phyloP scores from a whole-genome alignment of 2,113 vertebrate genomes.

The Triplophysa siluroides region DNA sequence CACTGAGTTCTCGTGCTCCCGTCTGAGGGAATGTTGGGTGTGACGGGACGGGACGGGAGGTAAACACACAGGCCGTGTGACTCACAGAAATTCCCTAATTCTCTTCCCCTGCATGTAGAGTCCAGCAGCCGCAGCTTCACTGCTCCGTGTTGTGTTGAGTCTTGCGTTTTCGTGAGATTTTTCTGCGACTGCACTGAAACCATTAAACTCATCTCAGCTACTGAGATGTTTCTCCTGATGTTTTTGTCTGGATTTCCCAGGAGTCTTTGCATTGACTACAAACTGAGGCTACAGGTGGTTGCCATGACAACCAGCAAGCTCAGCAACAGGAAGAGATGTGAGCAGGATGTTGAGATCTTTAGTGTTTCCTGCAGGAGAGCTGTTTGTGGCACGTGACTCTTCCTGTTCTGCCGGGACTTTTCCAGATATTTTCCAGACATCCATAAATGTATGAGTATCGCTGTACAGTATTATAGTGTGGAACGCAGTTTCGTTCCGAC shows the following conservation, averaged over 20 bases:
- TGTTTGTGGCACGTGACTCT: conserved; percentile 7
- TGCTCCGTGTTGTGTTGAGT: no score
- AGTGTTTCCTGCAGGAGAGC: conserved; percentile 7
- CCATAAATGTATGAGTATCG: no score
- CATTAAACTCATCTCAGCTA: no score
- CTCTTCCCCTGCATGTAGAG: conserved; percentile 10
- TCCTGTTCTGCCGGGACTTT: conserved; percentile 37
- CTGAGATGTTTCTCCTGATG: no score
- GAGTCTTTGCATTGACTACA: no score
- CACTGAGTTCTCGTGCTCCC: conserved; percentile 52
- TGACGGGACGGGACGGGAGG: conserved; percentile 61
- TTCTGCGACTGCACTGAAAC: no score
- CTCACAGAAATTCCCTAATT: conserved; percentile 23
- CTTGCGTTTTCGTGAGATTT: no score
- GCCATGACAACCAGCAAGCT: neutral
- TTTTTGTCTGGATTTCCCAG: no score
- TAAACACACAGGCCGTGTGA: neutral
- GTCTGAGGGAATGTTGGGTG: conserved; percentile 61
- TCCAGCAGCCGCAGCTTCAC: neutral
- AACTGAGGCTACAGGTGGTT: neutral
- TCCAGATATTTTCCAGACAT: no score
- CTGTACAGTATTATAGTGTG: no score
- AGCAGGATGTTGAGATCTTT: conserved; percentile 10
- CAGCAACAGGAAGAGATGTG: neutral
- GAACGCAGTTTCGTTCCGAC: no score